A percentile compares a stretch with the other conserved stretches of the same genome.
These are phyloP conservation scores for Takifugu bimaculatus DNA, from an alignment of 2,113 vertebrate genomes.

Conservation along the genomic window DNA sequence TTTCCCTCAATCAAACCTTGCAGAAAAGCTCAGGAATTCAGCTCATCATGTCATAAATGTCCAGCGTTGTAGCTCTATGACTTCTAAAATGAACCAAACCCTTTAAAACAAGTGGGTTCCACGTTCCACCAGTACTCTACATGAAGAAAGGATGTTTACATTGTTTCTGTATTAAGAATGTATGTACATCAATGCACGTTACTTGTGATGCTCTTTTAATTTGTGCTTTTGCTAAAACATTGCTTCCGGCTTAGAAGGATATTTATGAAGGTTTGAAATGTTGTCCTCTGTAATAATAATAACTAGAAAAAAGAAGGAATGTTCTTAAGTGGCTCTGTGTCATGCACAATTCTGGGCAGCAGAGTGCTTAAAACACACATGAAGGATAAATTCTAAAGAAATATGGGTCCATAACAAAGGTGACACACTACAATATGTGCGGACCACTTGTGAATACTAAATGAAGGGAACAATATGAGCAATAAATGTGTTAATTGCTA, in stretches of 20 bases:
- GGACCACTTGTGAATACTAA: conserved; percentile 37
- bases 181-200: conserved; percentile 49
- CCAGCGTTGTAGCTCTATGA: not conserved
- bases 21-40: no score
- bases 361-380: conserved; percentile 24
- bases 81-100: not conserved
- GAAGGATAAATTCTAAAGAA: conserved; percentile 39
- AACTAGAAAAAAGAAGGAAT: conserved; percentile 18
- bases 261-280: conserved; percentile 41
- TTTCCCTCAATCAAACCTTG: not conserved
- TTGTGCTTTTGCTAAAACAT: conserved; percentile 24
- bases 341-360: conserved; percentile 1
- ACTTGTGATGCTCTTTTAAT: conserved; percentile 19
- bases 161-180: conserved; percentile 16
- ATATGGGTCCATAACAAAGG: conserved; percentile 5
- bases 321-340: conserved; percentile 20
- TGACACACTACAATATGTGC: conserved; percentile 11
- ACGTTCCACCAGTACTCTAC: conserved; percentile 6
- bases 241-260: conserved; percentile 51
- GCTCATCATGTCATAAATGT: no score
- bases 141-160: conserved; percentile 37
- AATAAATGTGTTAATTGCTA: conserved; percentile 49
- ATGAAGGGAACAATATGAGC: conserved; percentile 42
- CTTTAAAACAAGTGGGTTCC: not conserved
- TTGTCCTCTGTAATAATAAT: not conserved